Percentiles rank a stretch among this genome's conserved stretches.
phyloP scores from a whole-genome alignment of 92 coral and sea anemone genomes.

The Pocillopora meandrina region DNA sequence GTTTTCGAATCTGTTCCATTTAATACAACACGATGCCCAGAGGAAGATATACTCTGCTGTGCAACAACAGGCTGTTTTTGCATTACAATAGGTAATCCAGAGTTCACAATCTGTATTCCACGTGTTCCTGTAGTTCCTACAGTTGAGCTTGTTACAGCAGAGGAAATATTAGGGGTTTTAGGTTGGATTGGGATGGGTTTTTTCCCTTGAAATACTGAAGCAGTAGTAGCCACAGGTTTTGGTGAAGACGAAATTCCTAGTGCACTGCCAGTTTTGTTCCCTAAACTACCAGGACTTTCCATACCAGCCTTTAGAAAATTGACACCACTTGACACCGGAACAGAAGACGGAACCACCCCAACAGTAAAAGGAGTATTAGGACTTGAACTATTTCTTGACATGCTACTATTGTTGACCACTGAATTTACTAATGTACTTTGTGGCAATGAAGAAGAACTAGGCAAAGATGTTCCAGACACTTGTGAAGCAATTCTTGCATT shows the following conservation, averaged over 20 bases:
- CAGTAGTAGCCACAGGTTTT: constrained; percentile 28
- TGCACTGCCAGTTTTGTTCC: constrained; percentile 22
- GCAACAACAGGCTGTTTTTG: constrained; percentile 28
- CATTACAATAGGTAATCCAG: constrained; percentile 20
- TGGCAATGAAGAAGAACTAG: constrained; percentile 16
- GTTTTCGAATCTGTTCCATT: constrained; percentile 39
- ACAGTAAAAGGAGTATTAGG: background rate
- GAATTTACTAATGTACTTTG: constrained; percentile 33
- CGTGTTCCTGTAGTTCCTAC: constrained; percentile 5
- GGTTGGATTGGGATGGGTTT: constrained; percentile 90
- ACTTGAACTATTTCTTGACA: constrained; percentile 24
- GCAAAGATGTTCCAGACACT: constrained; percentile 5
- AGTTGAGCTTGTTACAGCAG: constrained; percentile 40
- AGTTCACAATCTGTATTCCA: constrained; percentile 22
- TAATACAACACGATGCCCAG: constrained; percentile 22
- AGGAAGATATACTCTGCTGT: constrained; percentile 21
- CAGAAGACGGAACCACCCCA: constrained; percentile 33
- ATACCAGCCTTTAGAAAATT: constrained; percentile 32
- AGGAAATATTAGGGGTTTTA: constrained; percentile 64
- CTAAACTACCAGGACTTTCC: background rate
- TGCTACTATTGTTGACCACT: constrained; percentile 16
- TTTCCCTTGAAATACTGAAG: constrained; percentile 73
- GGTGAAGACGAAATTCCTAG: constrained; percentile 9
- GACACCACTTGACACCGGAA: constrained; percentile 41
- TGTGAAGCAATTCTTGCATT: background rate